Percentiles rank a stretch among this genome's conserved stretches.
phyloP scores from a whole-genome alignment of 2,888 invertebrate species.

The Clanis bilineata region DNA sequence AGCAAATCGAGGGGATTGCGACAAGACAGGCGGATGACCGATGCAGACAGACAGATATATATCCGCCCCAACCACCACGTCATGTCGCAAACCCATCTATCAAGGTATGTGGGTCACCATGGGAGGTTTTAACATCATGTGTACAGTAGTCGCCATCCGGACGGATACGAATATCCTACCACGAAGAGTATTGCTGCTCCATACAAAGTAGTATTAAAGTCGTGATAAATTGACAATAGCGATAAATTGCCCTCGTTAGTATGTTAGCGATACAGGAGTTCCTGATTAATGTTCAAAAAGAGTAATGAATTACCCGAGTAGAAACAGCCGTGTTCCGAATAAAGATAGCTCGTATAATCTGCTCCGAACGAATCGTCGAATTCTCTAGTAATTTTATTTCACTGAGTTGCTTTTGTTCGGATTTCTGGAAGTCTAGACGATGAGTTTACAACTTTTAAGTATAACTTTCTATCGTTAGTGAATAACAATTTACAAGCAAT shows the following conservation, averaged over 20 bases:
- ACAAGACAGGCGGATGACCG: too few species aligned
- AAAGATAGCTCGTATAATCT: constrained; percentile 27
- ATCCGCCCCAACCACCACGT: too few species aligned
- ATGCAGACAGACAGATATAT: too few species aligned
- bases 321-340: constrained; percentile 42
- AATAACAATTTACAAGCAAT: not conserved
- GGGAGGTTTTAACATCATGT: too few species aligned
- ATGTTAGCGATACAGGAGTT: constrained; percentile 36
- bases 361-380: constrained; percentile 23
- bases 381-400: not conserved
- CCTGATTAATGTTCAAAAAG: constrained; percentile 50
- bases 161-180: too few species aligned
- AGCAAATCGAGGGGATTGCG: too few species aligned
- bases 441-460: not conserved
- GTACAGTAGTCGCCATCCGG: too few species aligned
- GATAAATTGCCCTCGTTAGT: constrained; percentile 33
- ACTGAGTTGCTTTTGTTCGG: constrained; percentile 3
- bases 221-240: constrained; percentile 12
- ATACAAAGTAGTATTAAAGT: not conserved
- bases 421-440: not conserved
- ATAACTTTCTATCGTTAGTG: not conserved
- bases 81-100: too few species aligned
- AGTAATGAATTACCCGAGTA: constrained; percentile 47
- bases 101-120: too few species aligned
- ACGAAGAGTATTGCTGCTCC: too few species aligned